Percentiles rank a stretch among this genome's conserved stretches.
These are phyloP conservation scores for Zoroaster sp. DNA, from an alignment of 53 echinoderm and acorn worm species.

Conservation along the genomic window DNA sequence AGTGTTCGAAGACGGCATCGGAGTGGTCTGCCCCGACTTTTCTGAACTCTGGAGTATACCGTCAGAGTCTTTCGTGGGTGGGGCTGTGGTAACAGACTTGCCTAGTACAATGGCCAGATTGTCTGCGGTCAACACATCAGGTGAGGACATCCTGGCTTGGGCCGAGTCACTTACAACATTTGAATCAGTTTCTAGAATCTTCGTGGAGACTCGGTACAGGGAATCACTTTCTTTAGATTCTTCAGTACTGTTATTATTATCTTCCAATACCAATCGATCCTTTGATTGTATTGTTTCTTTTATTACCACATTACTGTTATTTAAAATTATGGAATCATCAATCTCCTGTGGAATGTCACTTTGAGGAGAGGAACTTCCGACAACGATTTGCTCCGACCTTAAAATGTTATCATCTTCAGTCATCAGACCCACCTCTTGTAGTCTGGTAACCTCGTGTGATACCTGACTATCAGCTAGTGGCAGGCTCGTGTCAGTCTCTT, in stretches of 20 bases:
- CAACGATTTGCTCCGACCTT: not conserved
- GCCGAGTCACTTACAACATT: not conserved
- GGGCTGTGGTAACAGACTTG: not conserved
- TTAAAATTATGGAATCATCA: not conserved
- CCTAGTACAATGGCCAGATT: not conserved
- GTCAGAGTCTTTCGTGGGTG: not conserved
- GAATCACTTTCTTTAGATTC: not conserved
- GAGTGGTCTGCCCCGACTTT: not conserved
- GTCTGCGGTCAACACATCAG: not conserved
- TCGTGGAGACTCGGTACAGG: not conserved
- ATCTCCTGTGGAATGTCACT: not conserved
- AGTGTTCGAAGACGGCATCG: not conserved
- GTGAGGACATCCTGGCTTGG: not conserved
- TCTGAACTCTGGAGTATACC: not conserved
- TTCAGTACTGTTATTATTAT: constrained; percentile 8
- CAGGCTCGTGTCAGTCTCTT: not conserved
- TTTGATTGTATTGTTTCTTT: not conserved
- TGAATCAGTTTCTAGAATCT: not conserved
- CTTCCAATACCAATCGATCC: not conserved
- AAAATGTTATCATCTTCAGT: not conserved
- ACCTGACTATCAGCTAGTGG: not conserved
- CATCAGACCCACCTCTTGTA: not conserved
- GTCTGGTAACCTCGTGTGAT: not conserved
- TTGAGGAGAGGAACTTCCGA: not conserved
- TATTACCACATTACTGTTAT: not conserved